These are phyloP conservation scores for Hipposideros larvatus DNA, from an alignment of 2,797 vertebrate species.

Conservation along the genomic window DNA sequence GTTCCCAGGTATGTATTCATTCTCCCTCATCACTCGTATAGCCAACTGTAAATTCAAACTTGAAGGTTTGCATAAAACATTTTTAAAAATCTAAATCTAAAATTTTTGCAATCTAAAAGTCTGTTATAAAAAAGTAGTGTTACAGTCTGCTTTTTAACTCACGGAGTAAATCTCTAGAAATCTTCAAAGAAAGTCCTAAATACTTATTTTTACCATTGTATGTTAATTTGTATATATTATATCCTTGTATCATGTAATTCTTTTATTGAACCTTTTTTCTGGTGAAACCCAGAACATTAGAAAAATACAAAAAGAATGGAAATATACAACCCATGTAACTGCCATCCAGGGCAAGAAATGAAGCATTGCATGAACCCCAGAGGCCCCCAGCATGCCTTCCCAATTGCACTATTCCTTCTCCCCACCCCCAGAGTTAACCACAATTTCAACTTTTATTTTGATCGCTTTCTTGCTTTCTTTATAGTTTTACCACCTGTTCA, in stretches of 20 bases:
- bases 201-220: not conserved
- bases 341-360: not conserved
- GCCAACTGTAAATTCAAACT: not conserved
- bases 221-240: not conserved
- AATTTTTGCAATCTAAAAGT: not conserved
- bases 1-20: slow-evolving; percentile 19
- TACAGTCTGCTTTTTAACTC: not conserved
- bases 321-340: not conserved
- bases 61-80: not conserved
- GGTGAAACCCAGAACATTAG: slow-evolving; percentile 2
- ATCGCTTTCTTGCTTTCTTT: not conserved
- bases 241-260: not conserved
- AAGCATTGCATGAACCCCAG: not conserved
- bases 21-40: not conserved
- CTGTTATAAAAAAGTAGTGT: not conserved
- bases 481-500: not conserved
- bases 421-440: not conserved
- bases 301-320: not conserved
- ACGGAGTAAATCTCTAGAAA: not conserved
- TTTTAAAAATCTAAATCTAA: not conserved
- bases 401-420: not conserved
- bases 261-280: slow-evolving; percentile 20
- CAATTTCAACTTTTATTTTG: not conserved
- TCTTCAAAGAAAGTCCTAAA: slow-evolving; percentile 25
- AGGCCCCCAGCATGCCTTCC: not conserved